Conservation (phyloP, 2,113 vertebrate genomes). For the Rhynchopsitta pachyrhyncha region DNA sequence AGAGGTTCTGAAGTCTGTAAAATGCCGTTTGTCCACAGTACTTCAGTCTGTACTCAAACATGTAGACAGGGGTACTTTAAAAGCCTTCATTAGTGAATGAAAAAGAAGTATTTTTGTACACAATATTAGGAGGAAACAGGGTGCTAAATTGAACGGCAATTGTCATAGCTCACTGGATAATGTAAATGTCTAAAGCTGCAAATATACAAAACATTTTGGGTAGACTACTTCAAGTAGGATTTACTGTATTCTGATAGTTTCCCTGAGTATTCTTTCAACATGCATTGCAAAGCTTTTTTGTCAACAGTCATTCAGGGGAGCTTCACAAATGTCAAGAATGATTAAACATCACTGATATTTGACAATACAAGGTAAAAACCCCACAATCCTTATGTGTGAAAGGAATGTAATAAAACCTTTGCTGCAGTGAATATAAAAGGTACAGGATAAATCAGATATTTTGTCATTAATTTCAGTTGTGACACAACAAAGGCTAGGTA, state of each 20-base stretch:
- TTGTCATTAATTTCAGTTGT: neutral
- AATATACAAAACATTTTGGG: neutral
- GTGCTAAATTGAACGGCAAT: neutral
- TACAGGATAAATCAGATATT: neutral
- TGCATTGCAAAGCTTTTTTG: neutral
- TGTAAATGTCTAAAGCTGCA: neutral
- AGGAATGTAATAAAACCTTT: neutral
- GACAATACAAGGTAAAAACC: neutral
- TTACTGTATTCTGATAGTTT: neutral
- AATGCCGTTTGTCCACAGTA: neutral
- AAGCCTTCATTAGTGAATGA: neutral
- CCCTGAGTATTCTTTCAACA: neutral
- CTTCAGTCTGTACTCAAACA: neutral
- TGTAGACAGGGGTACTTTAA: neutral
- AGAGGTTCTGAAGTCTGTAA: neutral
- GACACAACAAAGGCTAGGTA: neutral
- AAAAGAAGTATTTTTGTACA: neutral
- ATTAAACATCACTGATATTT: neutral
- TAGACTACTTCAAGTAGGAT: neutral
- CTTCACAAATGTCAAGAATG: constrained; percentile 11
- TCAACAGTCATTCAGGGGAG: neutral
- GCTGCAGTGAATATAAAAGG: neutral
- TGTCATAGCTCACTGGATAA: neutral
- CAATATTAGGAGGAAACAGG: neutral
- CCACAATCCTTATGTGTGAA: neutral